Conservation (phyloP, 2,888 invertebrate genomes). For the Cyclophora punctaria region DNA sequence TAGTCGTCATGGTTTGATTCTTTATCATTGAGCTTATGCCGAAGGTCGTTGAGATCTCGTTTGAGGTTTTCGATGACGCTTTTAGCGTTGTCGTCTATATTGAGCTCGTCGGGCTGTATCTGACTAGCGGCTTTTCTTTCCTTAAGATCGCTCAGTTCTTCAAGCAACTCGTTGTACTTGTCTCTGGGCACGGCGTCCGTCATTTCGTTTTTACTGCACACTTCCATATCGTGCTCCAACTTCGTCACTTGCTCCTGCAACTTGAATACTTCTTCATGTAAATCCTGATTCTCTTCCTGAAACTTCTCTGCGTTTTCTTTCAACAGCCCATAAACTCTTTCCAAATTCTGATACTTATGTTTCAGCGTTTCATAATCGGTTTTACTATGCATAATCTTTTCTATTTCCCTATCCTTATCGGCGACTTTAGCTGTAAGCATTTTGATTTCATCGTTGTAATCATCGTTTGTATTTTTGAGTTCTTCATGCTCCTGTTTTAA, state of each 20-base stretch:
- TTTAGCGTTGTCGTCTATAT: conserved; percentile 69
- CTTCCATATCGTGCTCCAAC: conserved; percentile 62
- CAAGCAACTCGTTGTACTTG: conserved; percentile 49
- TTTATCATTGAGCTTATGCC: conserved; percentile 48
- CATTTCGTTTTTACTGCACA: conserved; percentile 40
- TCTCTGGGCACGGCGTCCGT: conserved; percentile 50
- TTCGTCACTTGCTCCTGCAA: conserved; percentile 65
- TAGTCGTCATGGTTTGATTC: conserved; percentile 36
- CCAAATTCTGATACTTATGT: conserved; percentile 67
- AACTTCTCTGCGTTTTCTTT: conserved; percentile 68
- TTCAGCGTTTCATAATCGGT: conserved; percentile 55
- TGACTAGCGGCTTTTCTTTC: conserved; percentile 42
- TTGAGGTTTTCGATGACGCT: conserved; percentile 67
- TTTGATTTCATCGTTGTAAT: conserved; percentile 60
- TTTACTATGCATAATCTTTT: conserved; percentile 31
- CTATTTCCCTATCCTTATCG: conserved; percentile 60
- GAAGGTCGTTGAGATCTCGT: conserved; percentile 60
- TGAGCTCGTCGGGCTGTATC: conserved; percentile 55
- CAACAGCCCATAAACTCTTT: conserved; percentile 56
- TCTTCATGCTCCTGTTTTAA: conserved; percentile 66
- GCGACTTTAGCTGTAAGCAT: conserved; percentile 54
- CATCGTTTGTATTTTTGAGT: conserved; percentile 58
- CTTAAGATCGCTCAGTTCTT: conserved; percentile 50
- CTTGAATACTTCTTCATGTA: conserved; percentile 68
- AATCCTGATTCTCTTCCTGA: conserved; percentile 71